Percentiles rank a stretch among this genome's conserved stretches.
Conservation (phyloP, 1,140 invertebrate species). For the Mylabris phalerata region DNA sequence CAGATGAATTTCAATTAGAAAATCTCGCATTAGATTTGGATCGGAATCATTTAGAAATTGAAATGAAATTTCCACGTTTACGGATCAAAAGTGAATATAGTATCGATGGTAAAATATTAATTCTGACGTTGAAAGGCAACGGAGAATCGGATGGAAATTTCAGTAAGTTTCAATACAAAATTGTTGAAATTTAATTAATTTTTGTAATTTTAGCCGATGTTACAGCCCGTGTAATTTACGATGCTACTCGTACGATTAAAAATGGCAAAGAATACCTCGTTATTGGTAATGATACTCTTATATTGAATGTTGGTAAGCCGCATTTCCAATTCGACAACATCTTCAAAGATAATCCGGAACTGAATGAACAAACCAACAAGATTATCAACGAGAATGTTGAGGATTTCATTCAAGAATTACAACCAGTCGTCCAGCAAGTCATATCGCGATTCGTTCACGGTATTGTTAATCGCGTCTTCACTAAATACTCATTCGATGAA, state of each 20-base stretch:
- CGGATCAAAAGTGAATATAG: conserved; percentile 24
- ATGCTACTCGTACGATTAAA: conserved; percentile 24
- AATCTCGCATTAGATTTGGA: conserved; percentile 24
- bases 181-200: not conserved
- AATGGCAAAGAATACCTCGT: conserved; percentile 27
- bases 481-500: conserved; percentile 22
- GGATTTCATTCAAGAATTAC: conserved; percentile 22
- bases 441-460: conserved; percentile 23
- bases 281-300: conserved; percentile 17
- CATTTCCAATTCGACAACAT: conserved; percentile 11
- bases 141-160: conserved; percentile 30
- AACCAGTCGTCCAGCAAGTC: conserved; percentile 22
- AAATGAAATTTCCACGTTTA: conserved; percentile 18
- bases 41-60: conserved; percentile 12
- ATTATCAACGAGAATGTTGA: conserved; percentile 30
- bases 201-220: conserved; percentile 22
- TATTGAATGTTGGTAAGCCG: conserved; percentile 15
- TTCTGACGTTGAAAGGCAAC: conserved; percentile 24
- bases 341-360: conserved; percentile 29
- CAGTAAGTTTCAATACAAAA: conserved; percentile 20
- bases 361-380: conserved; percentile 35
- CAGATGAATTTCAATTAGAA: conserved; percentile 22
- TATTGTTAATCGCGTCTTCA: conserved; percentile 23
- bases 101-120: conserved; percentile 25
- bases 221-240: conserved; percentile 7